These are phyloP conservation scores for Typhlichthys subterraneus DNA, from an alignment of 2,797 vertebrate genomes.

Conservation along the genomic window DNA sequence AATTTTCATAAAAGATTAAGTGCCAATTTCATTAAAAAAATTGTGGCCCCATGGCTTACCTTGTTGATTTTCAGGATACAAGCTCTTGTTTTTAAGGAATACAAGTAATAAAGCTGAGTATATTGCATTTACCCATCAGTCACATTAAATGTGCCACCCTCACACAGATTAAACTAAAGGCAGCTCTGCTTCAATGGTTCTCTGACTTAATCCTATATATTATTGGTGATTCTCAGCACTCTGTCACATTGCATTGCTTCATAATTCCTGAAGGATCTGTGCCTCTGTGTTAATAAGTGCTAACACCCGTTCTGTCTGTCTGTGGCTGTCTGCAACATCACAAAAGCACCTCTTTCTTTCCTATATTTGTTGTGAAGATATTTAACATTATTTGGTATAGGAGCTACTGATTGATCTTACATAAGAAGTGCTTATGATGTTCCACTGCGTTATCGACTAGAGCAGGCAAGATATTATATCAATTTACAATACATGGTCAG, in stretches of 20 bases:
- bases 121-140: constrained; percentile 67
- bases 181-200: constrained; percentile 47
- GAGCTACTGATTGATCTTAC: background rate
- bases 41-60: constrained; percentile 23
- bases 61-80: constrained; percentile 12
- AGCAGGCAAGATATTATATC: too few relatives aligned
- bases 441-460: background rate
- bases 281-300: constrained; percentile 27
- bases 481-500: background rate
- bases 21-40: too few relatives aligned
- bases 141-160: constrained; percentile 64
- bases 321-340: constrained; percentile 8
- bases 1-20: too few relatives aligned
- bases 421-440: background rate
- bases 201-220: constrained; percentile 60
- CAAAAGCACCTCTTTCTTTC: constrained; percentile 23
- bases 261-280: constrained; percentile 35
- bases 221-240: constrained; percentile 40
- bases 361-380: constrained; percentile 10
- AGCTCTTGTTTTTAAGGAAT: constrained; percentile 37
- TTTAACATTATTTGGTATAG: constrained; percentile 16
- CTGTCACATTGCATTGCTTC: constrained; percentile 42
- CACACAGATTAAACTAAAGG: constrained; percentile 52
- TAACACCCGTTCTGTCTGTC: constrained; percentile 9
- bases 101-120: constrained; percentile 57